These are phyloP conservation scores for Sylvia atricapilla DNA, from an alignment of 2,113 vertebrate genomes.

Conservation along the genomic window DNA sequence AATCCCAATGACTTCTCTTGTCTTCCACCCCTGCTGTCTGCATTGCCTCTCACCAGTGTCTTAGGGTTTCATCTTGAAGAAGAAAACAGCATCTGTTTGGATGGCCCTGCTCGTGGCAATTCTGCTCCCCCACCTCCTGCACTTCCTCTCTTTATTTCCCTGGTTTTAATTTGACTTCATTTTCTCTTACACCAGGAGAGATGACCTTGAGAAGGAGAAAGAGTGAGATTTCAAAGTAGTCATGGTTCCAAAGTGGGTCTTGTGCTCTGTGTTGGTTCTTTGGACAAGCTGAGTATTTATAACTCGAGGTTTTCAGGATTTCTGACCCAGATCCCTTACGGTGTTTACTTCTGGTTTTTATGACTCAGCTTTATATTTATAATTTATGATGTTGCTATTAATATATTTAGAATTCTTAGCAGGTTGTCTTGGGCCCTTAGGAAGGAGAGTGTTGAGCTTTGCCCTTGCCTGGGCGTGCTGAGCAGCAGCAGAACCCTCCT, in stretches of 20 bases:
- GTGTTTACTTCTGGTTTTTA: neutral
- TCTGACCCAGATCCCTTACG: neutral
- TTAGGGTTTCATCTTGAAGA: neutral
- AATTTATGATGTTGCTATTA: constrained; percentile 5
- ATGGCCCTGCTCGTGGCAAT: neutral
- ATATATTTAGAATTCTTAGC: neutral
- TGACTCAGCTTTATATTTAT: constrained; percentile 14
- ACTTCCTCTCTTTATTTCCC: neutral
- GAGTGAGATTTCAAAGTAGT: neutral
- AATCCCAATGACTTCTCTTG: neutral
- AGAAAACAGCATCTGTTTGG: neutral
- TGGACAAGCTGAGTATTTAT: neutral
- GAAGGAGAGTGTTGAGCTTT: neutral
- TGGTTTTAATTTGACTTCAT: neutral
- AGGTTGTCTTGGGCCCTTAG: neutral
- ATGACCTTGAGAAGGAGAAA: neutral
- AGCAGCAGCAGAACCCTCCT: neutral
- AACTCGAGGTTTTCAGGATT: neutral
- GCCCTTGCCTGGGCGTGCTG: neutral
- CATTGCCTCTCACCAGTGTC: neutral
- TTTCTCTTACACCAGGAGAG: neutral
- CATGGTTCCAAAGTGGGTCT: neutral
- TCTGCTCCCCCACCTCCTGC: neutral
- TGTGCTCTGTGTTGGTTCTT: neutral
- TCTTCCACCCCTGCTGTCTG: neutral